These are phyloP conservation scores for Nesoenas mayeri DNA, from an alignment of 2,113 vertebrate genomes.

Conservation along the genomic window DNA sequence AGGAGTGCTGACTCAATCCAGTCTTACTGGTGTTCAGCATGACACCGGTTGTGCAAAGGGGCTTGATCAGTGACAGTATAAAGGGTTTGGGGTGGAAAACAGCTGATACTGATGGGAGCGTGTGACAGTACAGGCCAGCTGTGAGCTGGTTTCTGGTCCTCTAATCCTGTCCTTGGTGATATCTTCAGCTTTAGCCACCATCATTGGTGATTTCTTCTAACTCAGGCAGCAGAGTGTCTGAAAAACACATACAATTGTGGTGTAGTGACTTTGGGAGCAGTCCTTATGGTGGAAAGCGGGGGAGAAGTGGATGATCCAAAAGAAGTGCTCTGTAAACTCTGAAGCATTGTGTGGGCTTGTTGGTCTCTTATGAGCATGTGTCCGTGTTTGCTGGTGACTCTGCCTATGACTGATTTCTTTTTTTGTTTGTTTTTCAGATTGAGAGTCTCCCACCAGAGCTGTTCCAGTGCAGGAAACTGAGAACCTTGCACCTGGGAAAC, in stretches of 20 bases:
- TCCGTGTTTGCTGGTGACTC: background rate
- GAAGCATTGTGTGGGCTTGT: background rate
- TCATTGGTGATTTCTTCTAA: background rate
- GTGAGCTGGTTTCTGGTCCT: background rate
- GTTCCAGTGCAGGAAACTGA: slow-evolving; percentile 96
- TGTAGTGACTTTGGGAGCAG: background rate
- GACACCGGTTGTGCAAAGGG: background rate
- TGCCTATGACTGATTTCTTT: background rate
- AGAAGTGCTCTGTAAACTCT: background rate
- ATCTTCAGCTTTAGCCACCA: background rate
- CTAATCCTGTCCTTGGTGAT: background rate
- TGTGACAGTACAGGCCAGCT: background rate
- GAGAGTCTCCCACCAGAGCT: slow-evolving; percentile 92
- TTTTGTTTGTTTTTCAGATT: slow-evolving; percentile 74
- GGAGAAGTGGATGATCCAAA: background rate
- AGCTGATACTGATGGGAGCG: background rate
- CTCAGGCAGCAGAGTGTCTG: background rate
- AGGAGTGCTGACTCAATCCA: background rate
- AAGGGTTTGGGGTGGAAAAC: background rate
- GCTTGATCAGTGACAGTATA: background rate
- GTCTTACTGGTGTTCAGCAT: background rate
- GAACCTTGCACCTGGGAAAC: slow-evolving; percentile 92
- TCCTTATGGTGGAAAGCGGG: background rate
- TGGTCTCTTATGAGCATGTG: background rate
- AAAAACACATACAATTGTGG: background rate